A percentile compares a stretch with the other conserved stretches of the same genome.
These are phyloP conservation scores for Zoanthus solanderi DNA, from an alignment of 92 coral and sea anemone genomes.

Conservation along the genomic window DNA sequence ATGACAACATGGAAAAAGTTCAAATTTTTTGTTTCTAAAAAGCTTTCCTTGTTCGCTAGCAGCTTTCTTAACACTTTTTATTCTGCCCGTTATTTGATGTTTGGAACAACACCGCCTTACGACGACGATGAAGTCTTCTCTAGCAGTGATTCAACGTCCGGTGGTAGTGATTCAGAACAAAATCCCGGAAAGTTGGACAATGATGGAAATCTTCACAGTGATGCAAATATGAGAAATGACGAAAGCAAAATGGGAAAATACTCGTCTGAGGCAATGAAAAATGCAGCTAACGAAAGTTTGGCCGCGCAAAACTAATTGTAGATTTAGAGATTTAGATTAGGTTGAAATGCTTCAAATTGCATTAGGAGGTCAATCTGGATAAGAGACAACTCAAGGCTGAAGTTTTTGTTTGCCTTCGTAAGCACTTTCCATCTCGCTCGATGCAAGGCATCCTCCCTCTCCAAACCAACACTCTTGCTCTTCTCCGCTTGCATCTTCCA, in stretches of 20 bases:
- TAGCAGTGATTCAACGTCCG: conserved; percentile 22
- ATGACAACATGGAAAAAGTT: conserved; percentile 66
- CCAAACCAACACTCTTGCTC: no score
- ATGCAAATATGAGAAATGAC: not conserved
- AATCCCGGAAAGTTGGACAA: conserved; percentile 11
- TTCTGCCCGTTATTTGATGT: conserved; percentile 75
- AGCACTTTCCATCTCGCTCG: no score
- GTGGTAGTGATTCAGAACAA: conserved; percentile 37
- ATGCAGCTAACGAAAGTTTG: not conserved
- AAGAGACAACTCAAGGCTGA: not conserved
- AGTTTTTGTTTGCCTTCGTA: no score
- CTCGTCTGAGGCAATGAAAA: not conserved
- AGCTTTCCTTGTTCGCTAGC: conserved; percentile 67
- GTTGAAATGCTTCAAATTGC: not conserved
- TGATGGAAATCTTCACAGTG: not conserved
- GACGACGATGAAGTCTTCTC: conserved; percentile 28
- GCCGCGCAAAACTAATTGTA: not conserved
- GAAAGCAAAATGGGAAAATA: not conserved
- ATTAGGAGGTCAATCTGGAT: not conserved
- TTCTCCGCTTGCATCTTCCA: no score
- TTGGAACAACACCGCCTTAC: conserved; percentile 61
- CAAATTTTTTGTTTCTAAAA: conserved; percentile 53
- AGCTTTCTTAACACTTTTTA: conserved; percentile 76
- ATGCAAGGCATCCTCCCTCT: no score
- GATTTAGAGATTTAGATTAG: not conserved